phyloP scores from a whole-genome alignment of 2,113 vertebrate genomes.

The Muntiacus muntjak region DNA sequence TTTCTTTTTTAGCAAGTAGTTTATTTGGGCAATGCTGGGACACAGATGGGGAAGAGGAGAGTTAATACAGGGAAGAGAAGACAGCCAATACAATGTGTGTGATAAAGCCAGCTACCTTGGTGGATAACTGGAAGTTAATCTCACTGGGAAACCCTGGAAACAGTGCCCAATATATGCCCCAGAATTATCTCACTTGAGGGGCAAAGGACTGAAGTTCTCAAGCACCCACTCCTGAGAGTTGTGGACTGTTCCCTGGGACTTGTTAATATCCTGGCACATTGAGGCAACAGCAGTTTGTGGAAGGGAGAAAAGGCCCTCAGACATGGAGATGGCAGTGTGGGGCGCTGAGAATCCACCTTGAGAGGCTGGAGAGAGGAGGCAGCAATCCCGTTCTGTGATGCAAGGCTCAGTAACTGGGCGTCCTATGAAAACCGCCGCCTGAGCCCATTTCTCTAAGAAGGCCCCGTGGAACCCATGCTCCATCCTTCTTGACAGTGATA shows the following conservation, averaged over 20 bases:
- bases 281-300: background rate
- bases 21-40: background rate
- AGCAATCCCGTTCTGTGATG: background rate
- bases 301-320: background rate
- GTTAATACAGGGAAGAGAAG: background rate
- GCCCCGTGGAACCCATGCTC: background rate
- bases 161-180: background rate
- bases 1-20: background rate
- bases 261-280: background rate
- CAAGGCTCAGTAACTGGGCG: background rate
- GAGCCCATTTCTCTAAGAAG: background rate
- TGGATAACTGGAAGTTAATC: no score
- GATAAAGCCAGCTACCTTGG: background rate
- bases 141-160: background rate
- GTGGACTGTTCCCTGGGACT: background rate
- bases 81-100: background rate
- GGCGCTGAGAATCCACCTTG: background rate
- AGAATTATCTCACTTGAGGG: background rate
- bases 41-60: background rate
- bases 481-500: background rate
- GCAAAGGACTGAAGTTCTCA: background rate
- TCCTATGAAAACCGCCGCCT: rapidly evolving
- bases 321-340: rapidly evolving
- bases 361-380: background rate
- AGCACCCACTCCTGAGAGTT: background rate